Percentiles rank a stretch among this genome's conserved stretches.
These are phyloP conservation scores for Drosophila mimetica DNA, from an alignment of 2,888 invertebrate species.

Conservation along the genomic window DNA sequence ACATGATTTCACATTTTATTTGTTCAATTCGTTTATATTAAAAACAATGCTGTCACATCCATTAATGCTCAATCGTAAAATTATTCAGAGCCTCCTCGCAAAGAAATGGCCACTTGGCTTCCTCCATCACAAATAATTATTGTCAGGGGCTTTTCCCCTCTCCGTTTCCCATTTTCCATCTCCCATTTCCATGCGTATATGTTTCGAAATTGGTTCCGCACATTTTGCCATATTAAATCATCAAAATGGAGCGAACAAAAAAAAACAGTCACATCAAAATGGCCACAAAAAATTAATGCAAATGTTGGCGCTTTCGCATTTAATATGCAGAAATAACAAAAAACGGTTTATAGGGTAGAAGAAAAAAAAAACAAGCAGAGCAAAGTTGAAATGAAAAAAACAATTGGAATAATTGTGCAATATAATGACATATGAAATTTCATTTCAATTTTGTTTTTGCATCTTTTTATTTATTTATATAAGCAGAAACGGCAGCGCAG, in stretches of 20 bases:
- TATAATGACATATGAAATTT: constrained; percentile 51
- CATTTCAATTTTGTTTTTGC: constrained; percentile 47
- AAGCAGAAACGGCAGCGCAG: constrained; percentile 28
- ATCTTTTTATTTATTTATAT: constrained; percentile 29
- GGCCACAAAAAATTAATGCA: constrained; percentile 42
- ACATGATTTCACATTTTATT: constrained; percentile 16
- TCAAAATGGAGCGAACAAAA: constrained; percentile 16
- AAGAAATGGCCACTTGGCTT: constrained; percentile 34
- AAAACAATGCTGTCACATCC: constrained; percentile 27
- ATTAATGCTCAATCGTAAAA: constrained; percentile 39
- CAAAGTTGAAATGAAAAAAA: constrained; percentile 37
- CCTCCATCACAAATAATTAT: constrained; percentile 32
- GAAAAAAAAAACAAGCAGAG: constrained; percentile 4
- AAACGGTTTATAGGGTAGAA: constrained; percentile 13
- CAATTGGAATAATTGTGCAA: constrained; percentile 43
- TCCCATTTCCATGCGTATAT: constrained; percentile 6
- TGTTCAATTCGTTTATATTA: constrained; percentile 22
- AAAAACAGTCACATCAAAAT: constrained; percentile 38
- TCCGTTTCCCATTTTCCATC: constrained; percentile 1
- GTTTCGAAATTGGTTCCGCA: constrained; percentile 26
- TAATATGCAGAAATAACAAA: constrained; percentile 39
- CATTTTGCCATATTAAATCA: constrained; percentile 38
- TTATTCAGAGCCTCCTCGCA: constrained; percentile 22
- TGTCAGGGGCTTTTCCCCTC: constrained; percentile 9
- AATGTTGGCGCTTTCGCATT: constrained; percentile 43